Evolutionary conservation across 2,888 invertebrate species (phyloP).

Genomic region (Drosophila niveifrons): DNA sequence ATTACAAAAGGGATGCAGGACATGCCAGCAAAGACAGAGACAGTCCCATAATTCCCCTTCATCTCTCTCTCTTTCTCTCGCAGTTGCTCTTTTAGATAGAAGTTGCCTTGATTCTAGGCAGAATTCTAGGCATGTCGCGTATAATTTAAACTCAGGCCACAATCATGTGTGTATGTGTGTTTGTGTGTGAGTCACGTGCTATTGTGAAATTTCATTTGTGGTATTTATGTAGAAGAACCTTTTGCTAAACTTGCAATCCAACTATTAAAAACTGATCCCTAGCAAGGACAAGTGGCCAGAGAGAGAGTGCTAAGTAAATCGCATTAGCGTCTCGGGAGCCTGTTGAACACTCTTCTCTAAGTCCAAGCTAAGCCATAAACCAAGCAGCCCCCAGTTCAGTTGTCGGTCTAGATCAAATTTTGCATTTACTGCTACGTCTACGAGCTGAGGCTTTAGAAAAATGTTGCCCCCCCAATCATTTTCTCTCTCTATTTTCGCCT

Average conservation of each 20-base stretch:
- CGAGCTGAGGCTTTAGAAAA: slow-evolving; percentile 32
- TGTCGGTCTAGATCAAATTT: slow-evolving; percentile 16
- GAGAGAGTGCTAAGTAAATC: slow-evolving; percentile 40
- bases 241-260: slow-evolving; percentile 11
- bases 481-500: not conserved
- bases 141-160: slow-evolving; percentile 32
- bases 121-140: slow-evolving; percentile 37
- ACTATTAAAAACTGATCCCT: slow-evolving; percentile 34
- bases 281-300: not conserved
- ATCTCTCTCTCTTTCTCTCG: slow-evolving; percentile 5
- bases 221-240: slow-evolving; percentile 16
- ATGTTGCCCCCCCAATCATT: slow-evolving; percentile 5
- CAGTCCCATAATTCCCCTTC: slow-evolving; percentile 10
- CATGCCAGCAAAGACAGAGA: not conserved
- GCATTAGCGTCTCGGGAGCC: slow-evolving; percentile 50
- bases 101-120: slow-evolving; percentile 12
- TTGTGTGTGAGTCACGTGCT: slow-evolving; percentile 50
- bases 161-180: slow-evolving; percentile 12
- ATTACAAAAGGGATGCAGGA: slow-evolving; percentile 35
- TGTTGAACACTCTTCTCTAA: slow-evolving; percentile 20
- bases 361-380: slow-evolving; percentile 8
- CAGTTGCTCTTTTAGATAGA: not conserved
- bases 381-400: slow-evolving; percentile 3
- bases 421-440: slow-evolving; percentile 10
- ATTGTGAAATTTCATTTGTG: slow-evolving; percentile 44